Percentiles rank a stretch among this genome's conserved stretches.
Conservation (phyloP, 1,140 invertebrate genomes). For the Argopecten irradians region DNA sequence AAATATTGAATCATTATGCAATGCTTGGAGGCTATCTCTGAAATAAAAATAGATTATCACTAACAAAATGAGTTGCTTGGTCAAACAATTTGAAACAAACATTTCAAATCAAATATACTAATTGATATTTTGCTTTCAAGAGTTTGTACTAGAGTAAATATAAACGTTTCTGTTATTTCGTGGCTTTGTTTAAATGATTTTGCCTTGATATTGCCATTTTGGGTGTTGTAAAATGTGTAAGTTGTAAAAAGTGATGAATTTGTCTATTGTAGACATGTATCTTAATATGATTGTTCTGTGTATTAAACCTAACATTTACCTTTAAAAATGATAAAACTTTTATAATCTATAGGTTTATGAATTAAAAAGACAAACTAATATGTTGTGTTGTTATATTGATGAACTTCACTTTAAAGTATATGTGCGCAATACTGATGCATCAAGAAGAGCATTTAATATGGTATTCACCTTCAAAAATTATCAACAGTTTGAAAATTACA, state of each 20-base stretch:
- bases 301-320: background rate
- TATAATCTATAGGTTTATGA: too few species aligned
- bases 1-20: too few species aligned
- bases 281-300: background rate
- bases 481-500: too few species aligned
- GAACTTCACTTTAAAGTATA: too few species aligned
- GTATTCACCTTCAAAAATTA: too few species aligned
- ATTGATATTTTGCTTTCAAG: background rate
- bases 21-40: too few species aligned
- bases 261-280: background rate
- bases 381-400: background rate
- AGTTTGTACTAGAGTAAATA: background rate
- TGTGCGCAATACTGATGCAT: too few species aligned
- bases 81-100: background rate
- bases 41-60: background rate
- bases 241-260: background rate
- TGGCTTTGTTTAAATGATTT: background rate
- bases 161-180: background rate
- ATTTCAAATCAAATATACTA: background rate
- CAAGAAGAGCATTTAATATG: too few species aligned
- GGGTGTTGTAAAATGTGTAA: background rate
- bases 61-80: background rate
- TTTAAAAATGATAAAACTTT: background rate
- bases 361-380: background rate
- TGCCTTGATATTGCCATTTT: background rate